Percentiles rank a stretch among this genome's conserved stretches.
These are phyloP conservation scores for Spongilla lacustris DNA, from an alignment of 37 sponge, comb jelly and placozoan genomes.

Conservation along the genomic window DNA sequence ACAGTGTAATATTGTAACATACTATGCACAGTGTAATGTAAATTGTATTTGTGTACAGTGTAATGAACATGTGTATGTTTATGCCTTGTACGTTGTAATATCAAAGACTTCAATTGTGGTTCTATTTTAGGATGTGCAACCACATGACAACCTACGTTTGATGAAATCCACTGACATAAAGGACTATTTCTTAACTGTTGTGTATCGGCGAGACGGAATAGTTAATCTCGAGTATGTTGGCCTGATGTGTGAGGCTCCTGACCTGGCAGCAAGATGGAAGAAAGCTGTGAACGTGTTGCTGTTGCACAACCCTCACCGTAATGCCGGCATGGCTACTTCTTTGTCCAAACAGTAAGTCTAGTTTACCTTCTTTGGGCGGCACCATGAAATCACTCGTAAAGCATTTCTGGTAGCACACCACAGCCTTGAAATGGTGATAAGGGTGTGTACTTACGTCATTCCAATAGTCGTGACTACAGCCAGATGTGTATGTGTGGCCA, in stretches of 20 bases:
- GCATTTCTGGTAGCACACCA: no score
- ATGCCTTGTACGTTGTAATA: no score
- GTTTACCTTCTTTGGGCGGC: background rate
- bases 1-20: no score
- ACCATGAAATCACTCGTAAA: no score
- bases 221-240: background rate
- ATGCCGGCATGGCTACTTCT: background rate
- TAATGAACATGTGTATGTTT: no score
- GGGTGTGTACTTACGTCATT: no score
- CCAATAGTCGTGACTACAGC: no score
- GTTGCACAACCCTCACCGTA: background rate
- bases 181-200: background rate
- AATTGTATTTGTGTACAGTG: no score
- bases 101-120: background rate
- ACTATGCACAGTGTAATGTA: no score
- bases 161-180: background rate
- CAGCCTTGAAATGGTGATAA: no score
- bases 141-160: background rate
- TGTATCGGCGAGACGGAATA: slow-evolving; percentile 31
- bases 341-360: background rate
- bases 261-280: slow-evolving; percentile 2
- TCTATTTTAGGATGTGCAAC: background rate
- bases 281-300: background rate
- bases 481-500: no score
- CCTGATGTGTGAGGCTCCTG: slow-evolving; percentile 1